Evolutionary conservation across 2,113 vertebrate genomes (phyloP), one percentile per base, ranked within the genome.

Genomic region (Penelope pileata): DNA sequence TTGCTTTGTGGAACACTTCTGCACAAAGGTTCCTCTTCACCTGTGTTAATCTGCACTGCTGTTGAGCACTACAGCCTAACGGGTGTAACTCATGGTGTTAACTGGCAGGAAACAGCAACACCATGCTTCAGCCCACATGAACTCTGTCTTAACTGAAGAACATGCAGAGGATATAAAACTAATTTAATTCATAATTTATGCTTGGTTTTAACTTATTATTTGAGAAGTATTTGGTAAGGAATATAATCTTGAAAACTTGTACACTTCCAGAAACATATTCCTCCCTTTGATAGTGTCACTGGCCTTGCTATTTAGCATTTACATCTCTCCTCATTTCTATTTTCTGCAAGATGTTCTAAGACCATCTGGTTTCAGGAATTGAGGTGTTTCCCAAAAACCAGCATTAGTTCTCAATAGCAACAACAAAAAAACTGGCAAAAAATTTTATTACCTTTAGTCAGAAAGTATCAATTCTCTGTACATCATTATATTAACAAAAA

Each of bases 1-100:
- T 26, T n/a, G 27, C 12, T 9, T 62, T 69, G 47, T 1, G 1
- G 22, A 19, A 40, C 42, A 54, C 18, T 1, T 1, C 6, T 30
- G 30, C 8, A 7, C 21, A 56, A 27, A 84, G 26, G 19, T 27
- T 59, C 13, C 60, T 12, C 11, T 7, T 19, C 74, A 91, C 92
- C 77, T 85, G 80, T 3, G 1, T 16, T 34, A 7, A 3, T 12
- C 29, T 27, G 54, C 16, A 1, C 47, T 27, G 38, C 66, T 36
- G 27, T 8, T 56, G 68, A 34, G 11, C 32, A 5, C 10, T 4
- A 1, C 5, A 50, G 59, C 50, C 24, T 12, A 7, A 10, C 2
- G 2, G 8, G 8, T 38, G 30, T 5, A 42, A 14, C 12, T 34
- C 0, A 51, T 36, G 10, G 1, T 1, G 0, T 19, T 8, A 27